Evolutionary conservation across 2,113 vertebrate genomes (phyloP), one percentile per base, ranked within the genome.

Genomic region (Scomber japonicus): DNA sequence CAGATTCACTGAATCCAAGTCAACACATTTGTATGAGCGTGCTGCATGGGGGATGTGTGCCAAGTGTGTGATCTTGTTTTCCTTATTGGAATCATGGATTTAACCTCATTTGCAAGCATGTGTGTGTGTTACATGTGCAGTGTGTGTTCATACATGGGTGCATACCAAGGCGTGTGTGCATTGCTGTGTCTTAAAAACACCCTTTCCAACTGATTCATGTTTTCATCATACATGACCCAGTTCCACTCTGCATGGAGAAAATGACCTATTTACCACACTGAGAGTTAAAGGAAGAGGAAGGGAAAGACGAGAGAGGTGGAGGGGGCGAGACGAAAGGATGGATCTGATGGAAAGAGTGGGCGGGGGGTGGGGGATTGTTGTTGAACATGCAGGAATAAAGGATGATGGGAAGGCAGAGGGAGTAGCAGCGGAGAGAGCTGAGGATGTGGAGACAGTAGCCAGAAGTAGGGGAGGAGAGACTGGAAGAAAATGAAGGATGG

Each of bases 181-280:
- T 70, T 7, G 12, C 50, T 3, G 1, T 30, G 3, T 87, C 72
- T 83, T 82, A 61, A 65, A 40, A 77, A 82, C 81, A 51, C 62
- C 30, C 63, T 30, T 75, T 81, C 63, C 24, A 1, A 78, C 83
- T 82, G 89, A 88, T 81, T 89, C 83, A 62, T 55, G 63, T 74
- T 88, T 78, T 74, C 76, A 76, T 89, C 75, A 62, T 55, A 57
- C 84, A 78, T 91, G 91, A 92, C 91, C 90, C 89, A 91, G 51
- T 91, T 93, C 68, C 88, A 77, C 13, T 44, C 65, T 11, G 61
- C 17, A 1, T 55, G 64, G 75, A 89, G 81, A 92, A 84, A 82
- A 80, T 86, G 88, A 90, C 89, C 92, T 87, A 92, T 84, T 90
- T 92, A 92, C 72, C 63, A 44, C 71, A 75, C 61, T 17, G 78